Conservation (phyloP, 2,888 invertebrate species). For the Agrochola lota region DNA sequence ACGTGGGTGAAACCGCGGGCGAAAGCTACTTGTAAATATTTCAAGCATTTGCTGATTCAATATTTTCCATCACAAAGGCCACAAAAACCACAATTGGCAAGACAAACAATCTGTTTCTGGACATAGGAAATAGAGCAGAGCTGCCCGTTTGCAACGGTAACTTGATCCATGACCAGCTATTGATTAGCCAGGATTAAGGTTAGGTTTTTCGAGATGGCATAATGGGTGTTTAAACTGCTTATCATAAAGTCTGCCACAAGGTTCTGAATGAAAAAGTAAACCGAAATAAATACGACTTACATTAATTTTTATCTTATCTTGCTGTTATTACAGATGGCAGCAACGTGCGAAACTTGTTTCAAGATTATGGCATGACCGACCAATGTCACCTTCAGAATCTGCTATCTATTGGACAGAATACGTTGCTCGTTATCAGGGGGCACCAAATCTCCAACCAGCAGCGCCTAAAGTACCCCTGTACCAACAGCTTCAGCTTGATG, state of each 20-base stretch:
- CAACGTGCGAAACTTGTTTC: conserved; percentile 85
- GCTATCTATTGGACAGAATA: conserved; percentile 91
- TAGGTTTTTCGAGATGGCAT: background rate
- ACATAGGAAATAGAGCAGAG: conserved; percentile 3
- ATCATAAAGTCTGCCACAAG: background rate
- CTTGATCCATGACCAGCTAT: background rate
- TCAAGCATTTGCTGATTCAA: too few species aligned
- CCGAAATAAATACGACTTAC: background rate
- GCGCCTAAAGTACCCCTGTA: conserved; percentile 81
- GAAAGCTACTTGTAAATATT: too few species aligned
- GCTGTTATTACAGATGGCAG: conserved; percentile 78
- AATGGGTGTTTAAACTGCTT: too few species aligned
- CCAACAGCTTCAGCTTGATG: conserved; percentile 85
- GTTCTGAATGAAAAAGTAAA: background rate
- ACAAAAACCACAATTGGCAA: background rate
- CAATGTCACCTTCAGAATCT: conserved; percentile 87
- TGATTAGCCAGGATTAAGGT: conserved; percentile 2
- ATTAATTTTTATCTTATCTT: conserved; percentile 17
- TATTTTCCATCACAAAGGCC: too few species aligned
- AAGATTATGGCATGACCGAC: conserved; percentile 88
- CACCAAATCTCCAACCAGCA: conserved; percentile 82
- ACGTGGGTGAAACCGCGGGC: too few species aligned
- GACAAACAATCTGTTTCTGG: background rate
- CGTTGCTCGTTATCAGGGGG: conserved; percentile 86
- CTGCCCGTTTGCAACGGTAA: background rate